Base-by-base conservation (phyloP, 2,888 invertebrate species). In the Lasioglossum zephyrum region DNA sequence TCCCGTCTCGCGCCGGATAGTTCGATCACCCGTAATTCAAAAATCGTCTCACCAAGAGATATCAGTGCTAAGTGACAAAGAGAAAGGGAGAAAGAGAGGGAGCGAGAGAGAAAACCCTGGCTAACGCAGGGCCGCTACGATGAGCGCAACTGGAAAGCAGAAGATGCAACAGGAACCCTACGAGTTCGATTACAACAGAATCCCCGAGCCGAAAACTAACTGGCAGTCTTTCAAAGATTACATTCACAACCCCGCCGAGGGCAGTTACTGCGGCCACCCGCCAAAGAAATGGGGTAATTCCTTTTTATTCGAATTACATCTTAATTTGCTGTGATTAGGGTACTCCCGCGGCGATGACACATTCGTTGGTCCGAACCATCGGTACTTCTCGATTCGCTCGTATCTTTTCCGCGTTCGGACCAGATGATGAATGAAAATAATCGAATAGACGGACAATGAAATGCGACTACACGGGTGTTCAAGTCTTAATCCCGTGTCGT, bases 261-360 rank as follows among this genome's bases (percentile, higher is more conserved):
- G 96, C 69, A 97, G 96, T 36, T 96, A 97, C 84, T 94, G 97
- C 85, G 97, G 97, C 4, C 95, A 97, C 77, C 96, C 97, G 73
- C 95, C 96, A 31, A 94, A 95, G 85, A 95, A 97, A 94, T 97
- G 97, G 97, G 97, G 97, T 97, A 95, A 87, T 80, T 77, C 18
- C 18, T 66, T 66, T 36, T 36, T 31, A 36, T 31, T 66, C 36
- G 31, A 66, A 66, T 66, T 63, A 31, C 16, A 63, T 31, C 26
- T 63, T 63, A 63, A 63, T 31, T 31, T 16, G 16, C 31, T 63
- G 53, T 9, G 53, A 53, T 53, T 53, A 53, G 53, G 53, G 53
- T 53, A 53, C 53, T 53, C 53, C 26, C 26, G 60, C 60, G 60
- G 4, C 26, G 26, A 63, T 31, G 60, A 63, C 13, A 16, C 60